A percentile compares a stretch with the other conserved stretches of the same genome.
phyloP scores from a whole-genome alignment of 1,140 invertebrate species.

The Drosophila sulfurigaster region DNA sequence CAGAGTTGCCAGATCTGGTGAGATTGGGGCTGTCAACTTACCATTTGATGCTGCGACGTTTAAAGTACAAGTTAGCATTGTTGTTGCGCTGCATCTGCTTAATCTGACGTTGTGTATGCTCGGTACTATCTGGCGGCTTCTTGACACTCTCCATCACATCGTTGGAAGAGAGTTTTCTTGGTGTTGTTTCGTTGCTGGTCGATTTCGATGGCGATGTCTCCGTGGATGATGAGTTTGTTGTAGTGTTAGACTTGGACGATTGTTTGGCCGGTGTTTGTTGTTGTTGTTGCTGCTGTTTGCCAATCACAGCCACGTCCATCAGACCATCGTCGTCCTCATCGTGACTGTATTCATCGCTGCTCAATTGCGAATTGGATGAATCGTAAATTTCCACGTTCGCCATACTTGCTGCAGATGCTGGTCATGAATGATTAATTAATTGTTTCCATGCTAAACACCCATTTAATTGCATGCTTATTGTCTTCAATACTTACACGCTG shows the following conservation, averaged over 20 bases:
- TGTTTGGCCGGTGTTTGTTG: conserved; percentile 39
- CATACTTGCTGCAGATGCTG: conserved; percentile 35
- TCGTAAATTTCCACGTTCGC: conserved; percentile 72
- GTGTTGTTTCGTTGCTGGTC: conserved; percentile 19
- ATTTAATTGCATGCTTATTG: conserved; percentile 22
- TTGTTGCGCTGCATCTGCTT: conserved; percentile 27
- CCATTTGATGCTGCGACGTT: conserved; percentile 62
- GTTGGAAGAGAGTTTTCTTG: conserved; percentile 25
- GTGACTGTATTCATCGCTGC: conserved; percentile 68
- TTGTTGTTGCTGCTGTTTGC: conserved; percentile 27
- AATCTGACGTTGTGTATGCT: conserved; percentile 32
- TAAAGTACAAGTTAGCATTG: conserved; percentile 42
- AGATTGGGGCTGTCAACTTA: conserved; percentile 10
- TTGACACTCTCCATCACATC: conserved; percentile 5
- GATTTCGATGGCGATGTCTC: conserved; percentile 2
- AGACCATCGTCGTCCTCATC: conserved; percentile 68
- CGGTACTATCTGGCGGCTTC: conserved; percentile 31
- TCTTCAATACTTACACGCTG: conserved; percentile 36
- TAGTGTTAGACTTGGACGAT: neutral
- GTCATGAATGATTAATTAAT: neutral
- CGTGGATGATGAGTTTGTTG: neutral
- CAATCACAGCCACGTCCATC: conserved; percentile 62
- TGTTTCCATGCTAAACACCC: neutral
- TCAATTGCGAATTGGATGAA: conserved; percentile 64
- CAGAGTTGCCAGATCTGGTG: neutral